A percentile compares a stretch with the other conserved stretches of the same genome.
phyloP scores from a whole-genome alignment of 2,888 invertebrate genomes.

The Tetragnatha montana region DNA sequence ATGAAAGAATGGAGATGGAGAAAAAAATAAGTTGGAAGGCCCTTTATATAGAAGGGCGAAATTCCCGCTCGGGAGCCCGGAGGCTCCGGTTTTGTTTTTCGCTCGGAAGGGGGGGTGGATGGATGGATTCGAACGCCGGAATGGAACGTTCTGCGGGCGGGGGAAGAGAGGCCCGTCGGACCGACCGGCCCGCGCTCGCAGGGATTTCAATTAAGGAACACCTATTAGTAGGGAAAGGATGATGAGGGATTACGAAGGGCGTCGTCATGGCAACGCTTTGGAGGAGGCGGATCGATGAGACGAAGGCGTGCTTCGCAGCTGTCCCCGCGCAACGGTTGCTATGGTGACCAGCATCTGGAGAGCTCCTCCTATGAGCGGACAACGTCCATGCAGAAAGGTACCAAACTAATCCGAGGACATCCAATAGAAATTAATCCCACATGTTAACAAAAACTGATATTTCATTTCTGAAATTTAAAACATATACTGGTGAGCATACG shows the following conservation, averaged over 20 bases:
- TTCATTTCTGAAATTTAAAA: conserved; percentile 33
- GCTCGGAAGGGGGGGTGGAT: conserved; percentile 2
- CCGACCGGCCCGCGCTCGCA: conserved; percentile 23
- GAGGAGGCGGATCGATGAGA: conserved; percentile 64
- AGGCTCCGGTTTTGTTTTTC: conserved; percentile 54
- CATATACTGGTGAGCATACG: background rate
- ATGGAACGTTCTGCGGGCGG: background rate
- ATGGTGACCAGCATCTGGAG: conserved; percentile 67
- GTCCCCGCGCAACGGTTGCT: conserved; percentile 46
- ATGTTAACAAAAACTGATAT: conserved; percentile 1
- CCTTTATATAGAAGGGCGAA: background rate
- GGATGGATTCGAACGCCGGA: conserved; percentile 2
- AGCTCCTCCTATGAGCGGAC: conserved; percentile 53
- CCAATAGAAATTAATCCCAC: conserved; percentile 28
- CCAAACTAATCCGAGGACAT: background rate
- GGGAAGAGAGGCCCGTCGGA: conserved; percentile 4
- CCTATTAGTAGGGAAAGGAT: conserved; percentile 69
- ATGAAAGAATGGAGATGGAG: background rate
- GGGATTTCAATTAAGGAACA: conserved; percentile 70
- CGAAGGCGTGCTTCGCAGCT: conserved; percentile 68
- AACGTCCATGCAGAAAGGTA: conserved; percentile 25
- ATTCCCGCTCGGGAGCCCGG: conserved; percentile 23
- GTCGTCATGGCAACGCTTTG: conserved; percentile 56
- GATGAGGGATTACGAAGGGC: conserved; percentile 69
- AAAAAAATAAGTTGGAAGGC: background rate